Percentiles rank a stretch among this genome's conserved stretches.
Evolutionary conservation across 2,797 vertebrate genomes (phyloP).

Genomic region (Macropodus opercularis): DNA sequence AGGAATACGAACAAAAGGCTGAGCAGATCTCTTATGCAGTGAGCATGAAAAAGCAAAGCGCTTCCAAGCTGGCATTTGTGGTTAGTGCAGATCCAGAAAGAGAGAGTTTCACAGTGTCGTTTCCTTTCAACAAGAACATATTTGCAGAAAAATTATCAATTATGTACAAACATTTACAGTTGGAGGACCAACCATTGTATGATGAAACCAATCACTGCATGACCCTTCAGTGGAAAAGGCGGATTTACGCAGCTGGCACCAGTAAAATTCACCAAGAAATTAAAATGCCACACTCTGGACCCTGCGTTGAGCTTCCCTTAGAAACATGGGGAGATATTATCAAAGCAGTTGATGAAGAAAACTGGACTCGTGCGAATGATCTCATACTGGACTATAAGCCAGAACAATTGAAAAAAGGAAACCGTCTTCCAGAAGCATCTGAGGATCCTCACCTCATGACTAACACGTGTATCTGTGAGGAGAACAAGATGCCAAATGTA

Average conservation of each 20-base stretch:
- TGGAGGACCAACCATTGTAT: slow-evolving; percentile 78
- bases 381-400: slow-evolving; percentile 26
- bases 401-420: background rate
- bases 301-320: slow-evolving; percentile 52
- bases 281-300: background rate
- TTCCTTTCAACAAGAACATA: slow-evolving; percentile 83
- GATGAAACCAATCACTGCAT: slow-evolving; percentile 43
- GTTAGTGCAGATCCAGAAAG: slow-evolving; percentile 56
- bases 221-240: slow-evolving; percentile 80
- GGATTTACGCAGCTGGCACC: slow-evolving; percentile 77
- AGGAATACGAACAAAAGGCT: slow-evolving; percentile 75
- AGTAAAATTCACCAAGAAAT: slow-evolving; percentile 27
- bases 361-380: slow-evolving; percentile 48
- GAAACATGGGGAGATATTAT: slow-evolving; percentile 77
- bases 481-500: background rate
- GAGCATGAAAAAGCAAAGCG: slow-evolving; percentile 76
- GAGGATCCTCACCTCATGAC: background rate
- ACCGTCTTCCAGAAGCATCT: background rate
- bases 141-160: slow-evolving; percentile 69
- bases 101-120: slow-evolving; percentile 78
- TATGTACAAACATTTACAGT: slow-evolving; percentile 82
- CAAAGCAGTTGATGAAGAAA: slow-evolving; percentile 66
- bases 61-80: slow-evolving; percentile 82
- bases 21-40: slow-evolving; percentile 76
- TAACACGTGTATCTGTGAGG: slow-evolving; percentile 1